Evolutionary conservation across 2,888 invertebrate species (phyloP).

Genomic region (Sepioteuthis lessoniana): DNA sequence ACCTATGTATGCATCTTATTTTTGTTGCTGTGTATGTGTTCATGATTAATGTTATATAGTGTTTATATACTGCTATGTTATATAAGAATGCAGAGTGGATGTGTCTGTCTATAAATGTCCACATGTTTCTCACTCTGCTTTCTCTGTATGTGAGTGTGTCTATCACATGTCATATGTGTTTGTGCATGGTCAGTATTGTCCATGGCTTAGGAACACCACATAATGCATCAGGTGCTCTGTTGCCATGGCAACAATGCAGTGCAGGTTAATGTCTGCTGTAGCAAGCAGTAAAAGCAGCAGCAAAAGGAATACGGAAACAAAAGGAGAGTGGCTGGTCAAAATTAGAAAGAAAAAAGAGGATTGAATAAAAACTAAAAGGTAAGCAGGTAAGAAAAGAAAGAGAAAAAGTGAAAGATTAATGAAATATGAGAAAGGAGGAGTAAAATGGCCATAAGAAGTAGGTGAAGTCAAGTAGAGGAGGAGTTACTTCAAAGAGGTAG

Average conservation of each 20-base stretch:
- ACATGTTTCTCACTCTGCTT: no score
- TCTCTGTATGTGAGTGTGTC: not conserved
- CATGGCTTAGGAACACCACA: not conserved
- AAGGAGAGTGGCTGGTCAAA: not conserved
- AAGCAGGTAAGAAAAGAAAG: no score
- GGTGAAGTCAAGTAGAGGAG: not conserved
- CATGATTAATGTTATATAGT: no score
- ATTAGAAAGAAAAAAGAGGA: not conserved
- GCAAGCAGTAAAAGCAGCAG: not conserved
- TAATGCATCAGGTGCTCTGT: slow-evolving; percentile 33
- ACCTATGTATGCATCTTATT: no score
- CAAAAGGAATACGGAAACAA: not conserved
- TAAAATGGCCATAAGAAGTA: not conserved
- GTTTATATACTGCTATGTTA: no score
- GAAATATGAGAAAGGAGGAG: no score
- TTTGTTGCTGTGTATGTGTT: no score
- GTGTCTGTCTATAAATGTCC: no score
- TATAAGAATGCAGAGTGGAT: no score
- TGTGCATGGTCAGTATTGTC: not conserved
- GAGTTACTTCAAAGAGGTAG: not conserved
- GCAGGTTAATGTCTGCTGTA: not conserved
- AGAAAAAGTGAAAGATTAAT: no score
- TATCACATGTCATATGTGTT: not conserved
- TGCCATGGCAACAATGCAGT: slow-evolving; percentile 6
- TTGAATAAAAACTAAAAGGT: not conserved